These are phyloP conservation scores for human DNA, from an alignment of 2,113 vertebrate species.

Conservation along the genomic window GRCh38 chr13:96095501-96096000, in stretches of 20 bases:
- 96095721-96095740: not conserved
- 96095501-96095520: not conserved
- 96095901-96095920: not conserved
- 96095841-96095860: not conserved
- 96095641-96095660: not conserved
- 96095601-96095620: not conserved
- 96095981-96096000: not conserved
- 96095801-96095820: not conserved
- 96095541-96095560: not conserved
- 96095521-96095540: not conserved
- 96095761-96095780: not conserved
- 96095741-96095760: not conserved
- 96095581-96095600: not conserved
- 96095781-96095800: not conserved
- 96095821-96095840: not conserved
- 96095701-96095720: not conserved
- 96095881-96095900: not conserved
- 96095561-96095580: not conserved
- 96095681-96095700: not conserved
- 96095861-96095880: not conserved
- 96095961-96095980: not conserved
- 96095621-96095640: slow-evolving; percentile 1
- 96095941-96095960: not conserved
- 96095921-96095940: not conserved
- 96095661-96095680: not conserved